Percentiles rank a stretch among this genome's conserved stretches.
These are phyloP conservation scores for Arrhopalites spinosus DNA, from an alignment of 2,888 invertebrate species.

Conservation along the genomic window DNA sequence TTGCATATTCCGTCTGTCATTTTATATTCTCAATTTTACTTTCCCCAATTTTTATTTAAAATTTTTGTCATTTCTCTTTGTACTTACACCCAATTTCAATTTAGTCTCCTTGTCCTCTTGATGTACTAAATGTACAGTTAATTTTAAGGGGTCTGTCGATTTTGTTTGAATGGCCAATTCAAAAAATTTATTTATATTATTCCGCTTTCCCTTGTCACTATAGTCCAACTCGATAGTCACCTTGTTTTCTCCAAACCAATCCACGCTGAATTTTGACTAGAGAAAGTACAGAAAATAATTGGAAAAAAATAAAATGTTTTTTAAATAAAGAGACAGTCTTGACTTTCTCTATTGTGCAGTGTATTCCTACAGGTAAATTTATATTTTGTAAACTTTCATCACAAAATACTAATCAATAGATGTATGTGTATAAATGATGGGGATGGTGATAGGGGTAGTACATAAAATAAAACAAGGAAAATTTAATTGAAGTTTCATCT, in stretches of 20 bases:
- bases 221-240: conserved; percentile 44
- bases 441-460: too few relatives aligned
- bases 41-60: neutral
- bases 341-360: too few relatives aligned
- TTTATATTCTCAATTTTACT: neutral
- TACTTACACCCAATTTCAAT: conserved; percentile 47
- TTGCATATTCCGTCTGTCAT: conserved; percentile 49
- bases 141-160: conserved; percentile 45
- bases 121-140: conserved; percentile 44
- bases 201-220: conserved; percentile 47
- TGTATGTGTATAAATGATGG: too few relatives aligned
- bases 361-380: too few relatives aligned
- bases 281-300: too few relatives aligned
- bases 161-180: conserved; percentile 39
- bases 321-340: too few relatives aligned
- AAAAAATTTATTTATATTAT: conserved; percentile 45
- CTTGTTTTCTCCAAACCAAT: conserved; percentile 51
- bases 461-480: too few relatives aligned
- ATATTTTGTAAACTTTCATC: too few relatives aligned
- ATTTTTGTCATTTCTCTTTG: neutral
- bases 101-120: conserved; percentile 55
- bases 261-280: conserved; percentile 38
- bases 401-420: too few relatives aligned
- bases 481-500: too few relatives aligned
- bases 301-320: too few relatives aligned